Percentiles rank a stretch among this genome's conserved stretches.
Conservation (phyloP, 1,140 invertebrate species). For the Archivesica marissinica region DNA sequence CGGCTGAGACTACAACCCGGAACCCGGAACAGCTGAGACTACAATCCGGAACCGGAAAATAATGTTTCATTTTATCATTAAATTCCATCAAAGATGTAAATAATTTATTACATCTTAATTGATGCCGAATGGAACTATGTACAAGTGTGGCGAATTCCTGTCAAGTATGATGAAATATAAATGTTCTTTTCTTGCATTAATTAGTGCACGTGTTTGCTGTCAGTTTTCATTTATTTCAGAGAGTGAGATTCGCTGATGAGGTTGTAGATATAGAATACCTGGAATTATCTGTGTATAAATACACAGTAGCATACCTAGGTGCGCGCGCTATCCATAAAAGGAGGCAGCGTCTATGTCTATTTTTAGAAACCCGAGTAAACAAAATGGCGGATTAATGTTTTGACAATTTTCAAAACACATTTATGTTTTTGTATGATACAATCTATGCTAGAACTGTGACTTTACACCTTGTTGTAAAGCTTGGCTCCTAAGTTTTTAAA, state of each 20-base stretch:
- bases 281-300: conserved; percentile 42
- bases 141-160: neutral
- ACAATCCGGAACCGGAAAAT: neutral
- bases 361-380: conserved; percentile 41
- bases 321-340: conserved; percentile 62
- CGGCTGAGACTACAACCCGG: too few species aligned
- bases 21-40: too few species aligned
- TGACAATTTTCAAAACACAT: neutral
- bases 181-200: conserved; percentile 41
- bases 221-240: conserved; percentile 44
- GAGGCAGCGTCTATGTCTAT: conserved; percentile 55
- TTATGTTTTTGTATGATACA: too few species aligned
- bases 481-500: too few species aligned
- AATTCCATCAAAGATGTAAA: neutral
- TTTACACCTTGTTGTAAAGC: too few species aligned
- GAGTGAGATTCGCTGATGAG: conserved; percentile 35
- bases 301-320: conserved; percentile 49
- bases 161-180: neutral
- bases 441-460: too few species aligned
- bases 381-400: conserved; percentile 51
- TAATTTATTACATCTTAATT: conserved; percentile 5
- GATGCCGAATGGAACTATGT: neutral
- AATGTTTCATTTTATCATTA: neutral
- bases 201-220: conserved; percentile 48
- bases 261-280: conserved; percentile 40